Conservation (phyloP, 2,888 invertebrate genomes). For the Barypeithes pellucidus region DNA sequence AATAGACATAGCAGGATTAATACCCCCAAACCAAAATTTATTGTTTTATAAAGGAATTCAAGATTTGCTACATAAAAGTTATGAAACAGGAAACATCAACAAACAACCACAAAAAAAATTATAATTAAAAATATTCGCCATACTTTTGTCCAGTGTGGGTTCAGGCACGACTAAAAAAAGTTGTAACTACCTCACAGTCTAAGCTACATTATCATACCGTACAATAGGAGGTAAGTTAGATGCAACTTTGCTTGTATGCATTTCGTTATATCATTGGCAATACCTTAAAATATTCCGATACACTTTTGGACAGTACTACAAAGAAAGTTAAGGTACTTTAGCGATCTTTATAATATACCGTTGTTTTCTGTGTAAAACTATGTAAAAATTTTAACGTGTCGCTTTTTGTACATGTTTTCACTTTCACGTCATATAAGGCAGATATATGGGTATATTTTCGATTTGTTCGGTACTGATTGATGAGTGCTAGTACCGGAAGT, state of each 20-base stretch:
- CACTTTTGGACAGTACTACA: constrained; percentile 29
- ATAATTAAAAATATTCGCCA: too few species aligned
- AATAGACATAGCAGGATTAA: too few species aligned
- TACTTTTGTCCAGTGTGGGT: too few species aligned
- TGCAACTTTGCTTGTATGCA: not conserved
- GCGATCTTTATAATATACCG: constrained; percentile 24
- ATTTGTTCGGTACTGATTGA: constrained; percentile 19
- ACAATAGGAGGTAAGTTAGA: too few species aligned
- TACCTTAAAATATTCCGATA: constrained; percentile 22
- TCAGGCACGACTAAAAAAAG: too few species aligned
- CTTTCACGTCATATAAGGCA: constrained; percentile 46
- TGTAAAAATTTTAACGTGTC: constrained; percentile 35
- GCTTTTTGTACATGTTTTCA: constrained; percentile 33
- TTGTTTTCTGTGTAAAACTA: constrained; percentile 27
- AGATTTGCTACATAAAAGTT: too few species aligned
- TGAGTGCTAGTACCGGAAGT: constrained; percentile 10
- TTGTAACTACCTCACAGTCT: too few species aligned
- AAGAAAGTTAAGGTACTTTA: constrained; percentile 31
- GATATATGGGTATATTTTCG: constrained; percentile 32
- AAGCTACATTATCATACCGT: too few species aligned
- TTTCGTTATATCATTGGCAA: not conserved
- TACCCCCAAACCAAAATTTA: too few species aligned
- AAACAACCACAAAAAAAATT: too few species aligned
- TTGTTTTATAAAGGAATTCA: too few species aligned
- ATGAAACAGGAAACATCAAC: too few species aligned